Evolutionary conservation across 2,113 vertebrate species (phyloP), one percentile per base, ranked within the genome.

Genomic region (Psettodes erumei): DNA sequence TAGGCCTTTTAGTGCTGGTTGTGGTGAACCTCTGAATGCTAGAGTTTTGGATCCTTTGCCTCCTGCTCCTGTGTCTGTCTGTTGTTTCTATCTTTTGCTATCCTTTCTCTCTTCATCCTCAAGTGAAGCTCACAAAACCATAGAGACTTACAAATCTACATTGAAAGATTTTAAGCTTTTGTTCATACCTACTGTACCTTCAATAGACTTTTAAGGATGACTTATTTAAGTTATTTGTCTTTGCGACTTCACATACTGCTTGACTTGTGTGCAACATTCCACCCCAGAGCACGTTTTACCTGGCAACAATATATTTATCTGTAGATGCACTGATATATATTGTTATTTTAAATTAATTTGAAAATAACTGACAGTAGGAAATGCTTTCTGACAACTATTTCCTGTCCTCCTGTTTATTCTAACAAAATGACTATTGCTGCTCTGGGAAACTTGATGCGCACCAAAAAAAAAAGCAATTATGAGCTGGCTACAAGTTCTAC

Each of bases 391-490:
- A 64, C 28, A 56, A 8, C 35, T 37, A 21, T 7, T 81, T 12
- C 13, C 33, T 27, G 12, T 37, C 25, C 30, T 45, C 50, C 33
- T 73, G 42, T 70, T 73, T 51, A 73, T 64, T 27, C 32, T 11
- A 70, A 75, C 75, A 45, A 66, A 75, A 53, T 28, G 30, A 64
- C 28, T 18, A 55, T 12, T 62, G 59, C 68, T 66, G 23, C 62
- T 48, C 18, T 12, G 59, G 42, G 27, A 42, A 66, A 13, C 2
- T 5, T 38, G 8, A 21, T 23, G 11, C 55, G 56, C 64, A 40
- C 59, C 63, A 70, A 5, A 55, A 65, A 61, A 28, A 65, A 72
- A 72, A 51, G 5, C 15, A 37, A 71, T 64, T 37, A 68, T 80
- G 9, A 68, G 53, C 45, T 37, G 42, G 16, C 32, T 28, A 3